These are phyloP conservation scores for Leptopilina syphax DNA, from an alignment of 2,888 invertebrate genomes.

Conservation along the genomic window DNA sequence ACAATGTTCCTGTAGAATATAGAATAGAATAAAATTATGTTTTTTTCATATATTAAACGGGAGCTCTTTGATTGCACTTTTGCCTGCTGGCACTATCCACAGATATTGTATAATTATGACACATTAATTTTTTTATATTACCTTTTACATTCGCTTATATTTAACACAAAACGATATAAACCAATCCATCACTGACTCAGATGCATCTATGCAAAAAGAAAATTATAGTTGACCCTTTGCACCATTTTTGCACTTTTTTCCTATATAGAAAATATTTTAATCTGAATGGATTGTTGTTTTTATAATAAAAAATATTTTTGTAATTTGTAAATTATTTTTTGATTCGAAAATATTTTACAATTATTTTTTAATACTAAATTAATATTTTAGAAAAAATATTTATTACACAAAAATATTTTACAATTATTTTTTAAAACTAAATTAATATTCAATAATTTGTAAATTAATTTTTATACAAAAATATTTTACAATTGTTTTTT, in stretches of 20 bases:
- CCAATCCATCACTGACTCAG: slow-evolving; percentile 20
- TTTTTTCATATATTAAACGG: neutral
- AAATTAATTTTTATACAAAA: too few species aligned
- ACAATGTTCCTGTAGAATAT: too few species aligned
- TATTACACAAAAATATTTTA: too few species aligned
- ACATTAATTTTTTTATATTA: slow-evolving; percentile 16
- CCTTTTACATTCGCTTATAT: slow-evolving; percentile 15
- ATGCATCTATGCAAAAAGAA: neutral
- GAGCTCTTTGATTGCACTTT: slow-evolving; percentile 30
- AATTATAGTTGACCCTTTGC: neutral
- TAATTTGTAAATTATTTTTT: too few species aligned
- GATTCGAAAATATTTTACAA: too few species aligned
- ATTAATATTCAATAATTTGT: too few species aligned
- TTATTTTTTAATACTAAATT: too few species aligned
- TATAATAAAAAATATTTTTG: too few species aligned
- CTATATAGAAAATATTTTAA: neutral
- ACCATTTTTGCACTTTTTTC: slow-evolving; percentile 12
- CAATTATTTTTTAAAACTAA: too few species aligned
- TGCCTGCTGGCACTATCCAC: slow-evolving; percentile 9
- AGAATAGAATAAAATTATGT: neutral
- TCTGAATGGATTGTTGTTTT: neutral
- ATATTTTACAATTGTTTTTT: too few species aligned
- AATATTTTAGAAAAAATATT: too few species aligned
- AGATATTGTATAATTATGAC: neutral
- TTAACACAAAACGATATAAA: slow-evolving; percentile 28